Conservation (phyloP, 1,140 invertebrate genomes). For the Bombus impatiens region DNA sequence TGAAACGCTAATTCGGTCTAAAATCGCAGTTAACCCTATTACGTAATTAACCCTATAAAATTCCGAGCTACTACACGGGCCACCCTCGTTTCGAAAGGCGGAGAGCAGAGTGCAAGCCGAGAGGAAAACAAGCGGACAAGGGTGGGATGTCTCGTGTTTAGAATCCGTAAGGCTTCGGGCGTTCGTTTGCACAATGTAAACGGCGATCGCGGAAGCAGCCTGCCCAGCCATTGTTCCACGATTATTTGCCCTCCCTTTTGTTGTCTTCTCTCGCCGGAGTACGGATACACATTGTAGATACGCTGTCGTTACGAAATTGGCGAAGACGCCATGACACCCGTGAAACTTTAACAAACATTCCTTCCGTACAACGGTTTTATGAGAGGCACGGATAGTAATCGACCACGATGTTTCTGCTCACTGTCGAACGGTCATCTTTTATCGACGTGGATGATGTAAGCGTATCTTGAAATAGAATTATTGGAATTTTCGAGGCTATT, state of each 20-base stretch:
- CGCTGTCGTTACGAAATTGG: constrained; percentile 15
- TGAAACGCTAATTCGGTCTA: background rate
- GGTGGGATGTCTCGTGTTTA: constrained; percentile 49
- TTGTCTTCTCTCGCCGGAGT: constrained; percentile 16
- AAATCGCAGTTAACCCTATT: background rate
- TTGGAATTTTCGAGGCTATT: background rate
- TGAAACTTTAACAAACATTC: constrained; percentile 42
- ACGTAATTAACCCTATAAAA: constrained; percentile 2
- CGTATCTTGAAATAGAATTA: background rate
- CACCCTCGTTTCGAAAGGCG: constrained; percentile 2
- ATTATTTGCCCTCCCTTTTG: constrained; percentile 55
- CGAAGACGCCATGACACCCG: background rate
- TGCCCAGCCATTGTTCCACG: constrained; percentile 47
- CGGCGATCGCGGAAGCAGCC: constrained; percentile 50
- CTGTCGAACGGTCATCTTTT: background rate
- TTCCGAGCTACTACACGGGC: background rate
- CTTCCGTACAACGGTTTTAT: background rate
- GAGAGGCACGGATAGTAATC: background rate
- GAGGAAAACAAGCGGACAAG: constrained; percentile 15
- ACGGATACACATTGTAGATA: background rate
- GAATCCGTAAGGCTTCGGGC: constrained; percentile 52
- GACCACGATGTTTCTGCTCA: background rate
- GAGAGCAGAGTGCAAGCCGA: background rate
- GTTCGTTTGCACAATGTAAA: constrained; percentile 55
- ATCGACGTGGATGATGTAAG: background rate